These are phyloP conservation scores for Styela plicata DNA, from an alignment of 23 tunicate species.

Conservation along the genomic window DNA sequence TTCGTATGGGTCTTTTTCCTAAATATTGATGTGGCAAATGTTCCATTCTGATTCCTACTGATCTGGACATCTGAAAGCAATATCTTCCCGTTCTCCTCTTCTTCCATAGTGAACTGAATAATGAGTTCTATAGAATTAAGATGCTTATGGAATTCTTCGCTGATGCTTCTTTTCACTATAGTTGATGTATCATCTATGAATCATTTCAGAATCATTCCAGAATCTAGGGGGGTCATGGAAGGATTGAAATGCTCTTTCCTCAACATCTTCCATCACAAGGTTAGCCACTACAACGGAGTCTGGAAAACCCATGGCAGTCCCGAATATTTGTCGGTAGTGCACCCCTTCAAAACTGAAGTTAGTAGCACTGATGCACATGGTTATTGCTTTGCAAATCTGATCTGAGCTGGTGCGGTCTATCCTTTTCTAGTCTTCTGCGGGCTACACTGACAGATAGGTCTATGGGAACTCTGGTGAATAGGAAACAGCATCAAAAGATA, in stretches of 20 bases:
- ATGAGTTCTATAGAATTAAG: not conserved
- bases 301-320: conserved; percentile 17
- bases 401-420: not conserved
- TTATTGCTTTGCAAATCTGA: conserved; percentile 1
- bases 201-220: conserved; percentile 11
- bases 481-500: not conserved
- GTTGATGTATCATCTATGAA: not conserved
- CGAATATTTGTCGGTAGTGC: conserved; percentile 13
- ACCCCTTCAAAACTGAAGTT: not conserved
- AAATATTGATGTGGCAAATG: not conserved
- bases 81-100: not conserved
- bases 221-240: not conserved
- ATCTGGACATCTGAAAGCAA: not conserved
- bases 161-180: not conserved
- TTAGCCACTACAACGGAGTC: conserved; percentile 14
- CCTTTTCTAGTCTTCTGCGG: not conserved
- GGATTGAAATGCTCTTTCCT: conserved; percentile 1
- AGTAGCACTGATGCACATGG: not conserved
- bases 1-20: conserved; percentile 13
- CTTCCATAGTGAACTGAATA: not conserved
- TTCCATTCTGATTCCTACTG: not conserved
- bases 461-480: conserved; percentile 22
- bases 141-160: not conserved
- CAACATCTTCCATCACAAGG: conserved; percentile 9
- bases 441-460: not conserved